Evolutionary conservation across 2,888 invertebrate species (phyloP).

Genomic region (Ichneumoninae sp.): DNA sequence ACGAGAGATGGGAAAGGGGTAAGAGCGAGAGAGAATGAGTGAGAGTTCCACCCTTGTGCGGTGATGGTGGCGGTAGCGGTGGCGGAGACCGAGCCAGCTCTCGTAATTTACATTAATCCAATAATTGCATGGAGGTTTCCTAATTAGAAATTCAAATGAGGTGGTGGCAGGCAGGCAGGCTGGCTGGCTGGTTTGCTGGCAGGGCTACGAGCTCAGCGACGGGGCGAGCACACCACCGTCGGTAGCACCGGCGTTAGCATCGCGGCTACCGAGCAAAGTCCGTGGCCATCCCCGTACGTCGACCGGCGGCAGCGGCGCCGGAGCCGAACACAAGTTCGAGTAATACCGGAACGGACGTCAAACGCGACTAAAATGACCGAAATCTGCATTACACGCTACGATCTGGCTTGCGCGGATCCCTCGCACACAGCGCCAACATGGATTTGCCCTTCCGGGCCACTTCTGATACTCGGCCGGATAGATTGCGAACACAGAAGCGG

Average conservation of each 20-base stretch:
- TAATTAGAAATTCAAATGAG: conserved; percentile 97
- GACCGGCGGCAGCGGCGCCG: conserved; percentile 69
- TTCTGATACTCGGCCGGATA: conserved; percentile 21
- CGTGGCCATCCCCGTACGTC: conserved; percentile 72
- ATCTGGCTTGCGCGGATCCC: conserved; percentile 44
- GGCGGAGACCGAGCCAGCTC: conserved; percentile 87
- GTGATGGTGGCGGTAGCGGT: conserved; percentile 80
- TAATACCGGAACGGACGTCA: conserved; percentile 82
- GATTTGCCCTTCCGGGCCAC: conserved; percentile 40
- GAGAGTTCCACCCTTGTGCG: conserved; percentile 83
- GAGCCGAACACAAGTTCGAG: conserved; percentile 81
- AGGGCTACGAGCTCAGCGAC: conserved; percentile 82
- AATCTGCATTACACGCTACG: conserved; percentile 78
- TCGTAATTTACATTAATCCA: conserved; percentile 97
- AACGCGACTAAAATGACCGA: conserved; percentile 83
- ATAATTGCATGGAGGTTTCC: conserved; percentile 97
- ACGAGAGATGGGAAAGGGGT: conserved; percentile 59
- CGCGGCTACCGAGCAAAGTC: conserved; percentile 81
- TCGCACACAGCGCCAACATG: conserved; percentile 44
- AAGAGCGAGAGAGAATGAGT: conserved; percentile 63
- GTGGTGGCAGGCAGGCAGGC: conserved; percentile 87
- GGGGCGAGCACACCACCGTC: conserved; percentile 68
- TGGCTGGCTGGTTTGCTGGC: conserved; percentile 76
- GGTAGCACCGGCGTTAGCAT: conserved; percentile 68
- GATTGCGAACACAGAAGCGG: conserved; percentile 4